Evolutionary conservation across 1,140 invertebrate genomes (phyloP).

Genomic region (Sinonovacula constricta): DNA sequence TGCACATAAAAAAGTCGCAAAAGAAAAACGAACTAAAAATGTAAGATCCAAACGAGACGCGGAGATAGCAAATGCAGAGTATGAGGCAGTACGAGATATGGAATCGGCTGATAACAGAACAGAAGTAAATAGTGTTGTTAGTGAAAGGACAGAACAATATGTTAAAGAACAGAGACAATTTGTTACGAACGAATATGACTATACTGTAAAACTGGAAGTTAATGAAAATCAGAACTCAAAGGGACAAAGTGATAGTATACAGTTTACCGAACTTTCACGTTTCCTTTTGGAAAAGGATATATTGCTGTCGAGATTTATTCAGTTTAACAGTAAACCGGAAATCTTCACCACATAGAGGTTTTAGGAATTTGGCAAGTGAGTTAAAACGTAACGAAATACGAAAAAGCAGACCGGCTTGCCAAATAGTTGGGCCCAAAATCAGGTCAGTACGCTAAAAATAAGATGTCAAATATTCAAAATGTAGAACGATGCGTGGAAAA

Average conservation of each 20-base stretch:
- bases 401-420: not conserved
- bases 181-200: not conserved
- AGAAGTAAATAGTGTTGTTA: not conserved
- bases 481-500: not conserved
- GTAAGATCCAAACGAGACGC: not conserved
- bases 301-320: not conserved
- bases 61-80: not conserved
- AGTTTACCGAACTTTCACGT: not conserved
- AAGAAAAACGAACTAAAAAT: not conserved
- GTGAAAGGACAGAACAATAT: not conserved
- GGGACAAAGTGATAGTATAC: not conserved
- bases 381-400: not conserved
- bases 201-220: too few species aligned
- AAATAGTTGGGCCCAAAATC: not conserved
- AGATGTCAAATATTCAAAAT: not conserved
- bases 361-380: not conserved
- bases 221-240: not conserved
- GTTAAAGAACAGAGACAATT: not conserved
- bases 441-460: not conserved
- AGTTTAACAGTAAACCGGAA: not conserved
- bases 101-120: not conserved
- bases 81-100: not conserved
- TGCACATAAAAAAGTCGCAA: not conserved
- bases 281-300: not conserved
- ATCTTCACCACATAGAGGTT: not conserved